These are phyloP conservation scores for Neuroscelio doddi DNA, from an alignment of 2,888 invertebrate species.

Conservation along the genomic window DNA sequence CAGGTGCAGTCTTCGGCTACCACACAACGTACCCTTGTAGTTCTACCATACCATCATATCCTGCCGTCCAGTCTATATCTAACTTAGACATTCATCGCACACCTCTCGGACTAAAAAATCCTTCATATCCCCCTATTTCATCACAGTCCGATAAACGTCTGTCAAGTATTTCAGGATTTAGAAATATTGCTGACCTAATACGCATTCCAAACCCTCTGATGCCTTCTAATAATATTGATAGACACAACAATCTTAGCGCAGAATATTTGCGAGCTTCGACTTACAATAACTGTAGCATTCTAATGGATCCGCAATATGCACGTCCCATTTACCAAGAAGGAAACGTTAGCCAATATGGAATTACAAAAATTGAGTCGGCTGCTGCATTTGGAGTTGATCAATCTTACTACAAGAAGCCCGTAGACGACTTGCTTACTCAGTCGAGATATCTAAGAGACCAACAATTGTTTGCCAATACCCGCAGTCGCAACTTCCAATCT, in stretches of 20 bases:
- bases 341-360: constrained; percentile 10
- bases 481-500: neutral
- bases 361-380: neutral
- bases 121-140: constrained; percentile 6
- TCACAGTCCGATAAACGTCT: constrained; percentile 15
- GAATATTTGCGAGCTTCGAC: constrained; percentile 15
- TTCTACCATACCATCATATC: constrained; percentile 15
- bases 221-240: constrained; percentile 7
- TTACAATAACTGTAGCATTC: constrained; percentile 20
- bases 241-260: constrained; percentile 5
- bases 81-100: constrained; percentile 11
- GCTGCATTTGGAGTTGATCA: constrained; percentile 10
- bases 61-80: constrained; percentile 17
- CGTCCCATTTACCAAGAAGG: constrained; percentile 19
- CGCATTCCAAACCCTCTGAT: constrained; percentile 9
- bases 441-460: constrained; percentile 17
- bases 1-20: constrained; percentile 39
- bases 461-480: constrained; percentile 13
- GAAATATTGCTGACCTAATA: constrained; percentile 13
- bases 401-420: constrained; percentile 18
- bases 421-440: constrained; percentile 13
- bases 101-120: constrained; percentile 10
- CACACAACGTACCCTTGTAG: constrained; percentile 28
- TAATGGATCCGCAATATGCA: constrained; percentile 19
- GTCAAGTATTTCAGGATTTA: constrained; percentile 8